These are phyloP conservation scores for Henricia sp. DNA, from an alignment of 53 echinoderm and acorn worm genomes.

Conservation along the genomic window DNA sequence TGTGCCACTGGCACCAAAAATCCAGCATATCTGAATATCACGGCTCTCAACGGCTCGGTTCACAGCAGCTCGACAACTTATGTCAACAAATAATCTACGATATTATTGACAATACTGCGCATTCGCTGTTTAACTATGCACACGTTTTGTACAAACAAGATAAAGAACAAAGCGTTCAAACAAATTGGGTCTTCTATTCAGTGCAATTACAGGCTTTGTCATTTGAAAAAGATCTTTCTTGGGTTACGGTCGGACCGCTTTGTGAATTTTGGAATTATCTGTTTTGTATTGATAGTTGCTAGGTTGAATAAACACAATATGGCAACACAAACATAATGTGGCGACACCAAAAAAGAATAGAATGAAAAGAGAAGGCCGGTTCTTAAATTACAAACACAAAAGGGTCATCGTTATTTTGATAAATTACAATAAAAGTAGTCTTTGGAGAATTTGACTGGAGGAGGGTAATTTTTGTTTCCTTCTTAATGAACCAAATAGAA, in stretches of 20 bases:
- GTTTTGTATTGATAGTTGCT: neutral
- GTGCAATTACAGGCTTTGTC: neutral
- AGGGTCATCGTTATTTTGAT: neutral
- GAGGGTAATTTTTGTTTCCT: no score
- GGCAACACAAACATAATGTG: neutral
- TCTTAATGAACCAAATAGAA: no score
- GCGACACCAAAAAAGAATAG: neutral
- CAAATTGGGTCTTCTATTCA: neutral
- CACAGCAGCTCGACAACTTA: constrained; percentile 19
- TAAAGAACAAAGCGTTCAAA: neutral
- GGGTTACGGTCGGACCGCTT: neutral
- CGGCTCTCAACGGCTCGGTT: no score
- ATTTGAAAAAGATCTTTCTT: neutral
- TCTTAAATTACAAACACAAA: no score
- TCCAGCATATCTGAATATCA: constrained; percentile 31
- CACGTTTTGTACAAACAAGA: neutral
- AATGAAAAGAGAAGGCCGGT: neutral
- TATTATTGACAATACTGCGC: neutral
- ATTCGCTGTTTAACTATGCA: neutral
- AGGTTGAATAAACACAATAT: constrained; percentile 6
- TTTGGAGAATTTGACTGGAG: no score
- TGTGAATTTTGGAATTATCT: neutral
- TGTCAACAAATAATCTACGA: constrained; percentile 32
- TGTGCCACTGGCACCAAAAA: constrained; percentile 21
- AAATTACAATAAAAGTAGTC: no score